Evolutionary conservation across 2,797 vertebrate species (phyloP).

Genomic region (Neostethus bicornis): DNA sequence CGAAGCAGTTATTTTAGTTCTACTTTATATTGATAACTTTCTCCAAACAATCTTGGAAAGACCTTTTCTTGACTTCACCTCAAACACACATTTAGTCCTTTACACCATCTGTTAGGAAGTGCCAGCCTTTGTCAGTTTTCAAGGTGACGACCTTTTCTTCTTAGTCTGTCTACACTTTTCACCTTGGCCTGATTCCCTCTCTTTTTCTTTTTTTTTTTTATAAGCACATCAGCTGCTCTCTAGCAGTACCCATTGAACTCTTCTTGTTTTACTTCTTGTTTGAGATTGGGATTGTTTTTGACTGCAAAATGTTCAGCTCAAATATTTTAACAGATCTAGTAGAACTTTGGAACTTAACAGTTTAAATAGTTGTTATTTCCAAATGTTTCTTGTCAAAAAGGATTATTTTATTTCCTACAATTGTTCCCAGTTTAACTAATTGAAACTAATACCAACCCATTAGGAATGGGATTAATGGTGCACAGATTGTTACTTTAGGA

Average conservation of each 20-base stretch:
- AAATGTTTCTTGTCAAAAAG: conserved; percentile 1
- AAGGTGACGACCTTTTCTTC: conserved; percentile 27
- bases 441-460: conserved; percentile 9
- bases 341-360: not conserved
- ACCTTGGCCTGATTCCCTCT: conserved; percentile 29
- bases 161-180: conserved; percentile 28
- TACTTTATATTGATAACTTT: not conserved
- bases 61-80: not conserved
- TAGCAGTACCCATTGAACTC: conserved; percentile 28
- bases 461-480: not conserved
- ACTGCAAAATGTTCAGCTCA: conserved; percentile 16
- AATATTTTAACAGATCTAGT: not conserved
- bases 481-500: not conserved
- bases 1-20: not conserved
- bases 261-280: not conserved
- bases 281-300: conserved; percentile 8
- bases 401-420: not conserved
- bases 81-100: conserved; percentile 3
- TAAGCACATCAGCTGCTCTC: conserved; percentile 55
- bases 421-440: too few relatives aligned
- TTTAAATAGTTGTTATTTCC: not conserved
- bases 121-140: conserved; percentile 39
- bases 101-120: conserved; percentile 59
- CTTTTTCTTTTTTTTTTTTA: conserved; percentile 36
- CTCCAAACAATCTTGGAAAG: not conserved